These are phyloP conservation scores for Bucorvus abyssinicus DNA, from an alignment of 2,797 vertebrate species.

Conservation along the genomic window DNA sequence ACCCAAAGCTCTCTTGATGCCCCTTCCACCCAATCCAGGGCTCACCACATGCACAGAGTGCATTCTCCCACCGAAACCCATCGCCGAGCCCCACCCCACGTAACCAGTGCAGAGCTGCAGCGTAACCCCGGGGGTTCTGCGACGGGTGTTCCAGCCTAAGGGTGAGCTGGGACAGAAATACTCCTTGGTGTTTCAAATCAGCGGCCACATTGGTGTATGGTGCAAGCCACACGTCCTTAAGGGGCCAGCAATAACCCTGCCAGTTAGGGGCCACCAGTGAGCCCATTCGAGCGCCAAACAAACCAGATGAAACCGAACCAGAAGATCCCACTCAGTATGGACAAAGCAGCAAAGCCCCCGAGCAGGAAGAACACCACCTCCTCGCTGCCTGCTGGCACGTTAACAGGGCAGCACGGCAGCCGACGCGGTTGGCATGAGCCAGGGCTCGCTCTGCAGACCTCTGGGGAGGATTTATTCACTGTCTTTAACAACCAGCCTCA, in stretches of 20 bases:
- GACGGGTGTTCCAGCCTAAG: neutral
- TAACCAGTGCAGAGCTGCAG: neutral
- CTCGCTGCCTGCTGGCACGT: neutral
- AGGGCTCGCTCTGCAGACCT: neutral
- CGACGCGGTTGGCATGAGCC: too few species aligned
- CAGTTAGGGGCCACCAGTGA: neutral
- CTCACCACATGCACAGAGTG: fast-evolving
- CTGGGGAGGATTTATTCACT: neutral
- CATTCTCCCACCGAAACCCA: neutral
- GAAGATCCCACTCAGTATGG: neutral
- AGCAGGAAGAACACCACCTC: neutral
- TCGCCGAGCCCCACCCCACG: neutral
- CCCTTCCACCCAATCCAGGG: neutral
- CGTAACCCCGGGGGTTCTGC: neutral
- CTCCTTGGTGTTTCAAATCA: neutral
- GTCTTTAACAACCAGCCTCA: too few species aligned
- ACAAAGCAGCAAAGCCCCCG: neutral
- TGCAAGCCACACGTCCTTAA: neutral
- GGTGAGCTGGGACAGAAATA: neutral
- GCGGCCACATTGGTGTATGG: neutral
- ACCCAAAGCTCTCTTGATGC: neutral
- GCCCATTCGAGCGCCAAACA: neutral
- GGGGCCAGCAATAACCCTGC: neutral
- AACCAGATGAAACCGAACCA: neutral
- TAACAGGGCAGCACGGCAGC: neutral